These are phyloP conservation scores for Chondrosia reniformis DNA, from an alignment of 37 sponge, comb jelly and placozoan genomes.

Conservation along the genomic window DNA sequence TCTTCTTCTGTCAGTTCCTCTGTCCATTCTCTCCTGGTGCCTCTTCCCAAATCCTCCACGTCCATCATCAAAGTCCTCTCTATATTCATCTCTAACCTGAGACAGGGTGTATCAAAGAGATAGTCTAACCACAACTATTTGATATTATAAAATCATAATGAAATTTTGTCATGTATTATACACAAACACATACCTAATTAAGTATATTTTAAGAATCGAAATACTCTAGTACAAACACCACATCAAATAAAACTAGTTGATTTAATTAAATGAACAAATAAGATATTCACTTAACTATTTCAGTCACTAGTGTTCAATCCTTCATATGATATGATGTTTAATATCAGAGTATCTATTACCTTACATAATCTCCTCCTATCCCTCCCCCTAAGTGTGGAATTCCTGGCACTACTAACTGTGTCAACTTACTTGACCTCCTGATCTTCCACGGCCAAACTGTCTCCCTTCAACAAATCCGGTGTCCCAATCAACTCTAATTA, in stretches of 20 bases:
- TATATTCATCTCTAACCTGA: slow-evolving; percentile 95
- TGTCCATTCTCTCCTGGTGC: slow-evolving; percentile 4
- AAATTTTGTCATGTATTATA: neutral
- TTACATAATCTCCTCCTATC: too few relatives aligned
- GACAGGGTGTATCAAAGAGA: neutral
- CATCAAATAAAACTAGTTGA: too few relatives aligned
- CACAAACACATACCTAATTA: neutral
- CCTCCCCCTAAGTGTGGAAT: neutral
- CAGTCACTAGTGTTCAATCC: neutral
- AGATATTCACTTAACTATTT: neutral
- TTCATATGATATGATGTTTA: neutral
- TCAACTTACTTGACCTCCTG: slow-evolving; percentile 88
- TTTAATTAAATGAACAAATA: too few relatives aligned
- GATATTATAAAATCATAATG: too few relatives aligned
- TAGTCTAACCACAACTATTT: too few relatives aligned
- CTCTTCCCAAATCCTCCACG: slow-evolving; percentile 86
- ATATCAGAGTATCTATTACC: too few relatives aligned
- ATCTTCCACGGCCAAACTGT: slow-evolving; percentile 93
- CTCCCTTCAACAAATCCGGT: slow-evolving; percentile 95
- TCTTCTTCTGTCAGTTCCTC: slow-evolving; percentile 10
- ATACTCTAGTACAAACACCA: neutral
- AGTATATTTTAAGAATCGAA: neutral
- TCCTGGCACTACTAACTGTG: neutral
- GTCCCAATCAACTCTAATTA: slow-evolving; percentile 95
- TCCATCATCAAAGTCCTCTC: slow-evolving; percentile 88